Percentiles rank a stretch among this genome's conserved stretches.
Evolutionary conservation across 2,888 invertebrate species (phyloP).

Genomic region (Sminthurinus aureus): DNA sequence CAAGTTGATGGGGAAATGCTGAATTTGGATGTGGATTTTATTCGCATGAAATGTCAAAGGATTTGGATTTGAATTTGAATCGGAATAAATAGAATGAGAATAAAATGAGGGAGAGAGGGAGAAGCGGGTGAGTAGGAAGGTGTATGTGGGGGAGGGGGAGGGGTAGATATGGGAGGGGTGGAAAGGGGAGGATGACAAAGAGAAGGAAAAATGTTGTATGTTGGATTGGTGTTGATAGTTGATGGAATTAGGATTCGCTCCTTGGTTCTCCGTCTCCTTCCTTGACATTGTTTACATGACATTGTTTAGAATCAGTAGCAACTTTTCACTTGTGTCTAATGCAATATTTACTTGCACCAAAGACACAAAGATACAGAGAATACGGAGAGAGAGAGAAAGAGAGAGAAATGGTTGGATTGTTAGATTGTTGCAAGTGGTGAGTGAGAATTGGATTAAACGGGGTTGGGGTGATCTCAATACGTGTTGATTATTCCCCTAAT

Average conservation of each 20-base stretch:
- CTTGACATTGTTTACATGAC: constrained; percentile 1
- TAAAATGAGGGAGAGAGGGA: not conserved
- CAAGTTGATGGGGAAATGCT: not conserved
- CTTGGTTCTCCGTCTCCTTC: not conserved
- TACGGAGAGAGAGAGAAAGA: not conserved
- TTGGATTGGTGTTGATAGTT: not conserved
- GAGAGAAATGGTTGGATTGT: not conserved
- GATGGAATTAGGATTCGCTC: not conserved
- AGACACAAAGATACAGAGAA: not conserved
- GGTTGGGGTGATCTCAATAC: constrained; percentile 47
- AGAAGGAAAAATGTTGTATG: not conserved
- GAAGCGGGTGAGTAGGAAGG: not conserved
- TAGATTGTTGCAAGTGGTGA: not conserved
- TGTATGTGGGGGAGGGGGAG: not conserved
- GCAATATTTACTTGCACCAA: not conserved
- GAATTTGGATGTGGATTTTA: constrained; percentile 12
- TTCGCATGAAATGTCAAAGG: constrained; percentile 30
- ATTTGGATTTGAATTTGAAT: not conserved
- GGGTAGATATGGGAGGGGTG: not conserved
- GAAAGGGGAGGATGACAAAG: not conserved
- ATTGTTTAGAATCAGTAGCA: not conserved
- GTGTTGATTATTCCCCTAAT: constrained; percentile 55
- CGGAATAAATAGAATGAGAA: not conserved
- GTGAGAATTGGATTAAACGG: constrained; percentile 11
- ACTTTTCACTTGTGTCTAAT: not conserved